Evolutionary conservation across 2,888 invertebrate genomes (phyloP).

Genomic region (Augiades crinisus): DNA sequence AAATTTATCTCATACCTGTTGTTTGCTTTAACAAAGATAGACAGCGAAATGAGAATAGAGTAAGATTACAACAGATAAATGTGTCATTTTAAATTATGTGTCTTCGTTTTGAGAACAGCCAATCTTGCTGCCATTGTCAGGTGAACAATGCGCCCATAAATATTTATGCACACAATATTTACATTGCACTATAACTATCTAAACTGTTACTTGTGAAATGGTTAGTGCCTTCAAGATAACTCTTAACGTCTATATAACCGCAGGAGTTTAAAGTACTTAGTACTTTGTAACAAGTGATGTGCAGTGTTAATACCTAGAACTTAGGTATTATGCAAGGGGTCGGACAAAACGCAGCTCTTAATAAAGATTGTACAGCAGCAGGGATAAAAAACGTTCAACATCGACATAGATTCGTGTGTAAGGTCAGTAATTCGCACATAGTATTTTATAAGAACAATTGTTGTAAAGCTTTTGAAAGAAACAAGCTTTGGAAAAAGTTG

Average conservation of each 20-base stretch:
- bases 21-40: constrained; percentile 1
- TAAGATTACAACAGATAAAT: background rate
- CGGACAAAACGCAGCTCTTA: background rate
- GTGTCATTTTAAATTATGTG: constrained; percentile 7
- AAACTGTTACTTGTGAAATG: background rate
- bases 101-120: constrained; percentile 15
- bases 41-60: constrained; percentile 3
- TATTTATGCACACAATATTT: constrained; percentile 13
- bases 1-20: background rate
- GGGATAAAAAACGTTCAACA: background rate
- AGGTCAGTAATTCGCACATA: background rate
- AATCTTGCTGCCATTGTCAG: background rate
- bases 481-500: too few species aligned
- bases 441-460: background rate
- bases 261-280: background rate
- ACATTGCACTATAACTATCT: constrained; percentile 7
- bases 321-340: background rate
- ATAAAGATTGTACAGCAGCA: background rate
- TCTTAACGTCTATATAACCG: background rate
- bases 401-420: background rate
- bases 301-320: background rate
- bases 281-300: background rate
- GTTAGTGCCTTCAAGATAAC: constrained; percentile 13
- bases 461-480: too few species aligned
- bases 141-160: constrained; percentile 12